Evolutionary conservation across 2,888 invertebrate species (phyloP), one percentile per base, ranked within the genome.

Genomic region (Spicauda simplicius): DNA sequence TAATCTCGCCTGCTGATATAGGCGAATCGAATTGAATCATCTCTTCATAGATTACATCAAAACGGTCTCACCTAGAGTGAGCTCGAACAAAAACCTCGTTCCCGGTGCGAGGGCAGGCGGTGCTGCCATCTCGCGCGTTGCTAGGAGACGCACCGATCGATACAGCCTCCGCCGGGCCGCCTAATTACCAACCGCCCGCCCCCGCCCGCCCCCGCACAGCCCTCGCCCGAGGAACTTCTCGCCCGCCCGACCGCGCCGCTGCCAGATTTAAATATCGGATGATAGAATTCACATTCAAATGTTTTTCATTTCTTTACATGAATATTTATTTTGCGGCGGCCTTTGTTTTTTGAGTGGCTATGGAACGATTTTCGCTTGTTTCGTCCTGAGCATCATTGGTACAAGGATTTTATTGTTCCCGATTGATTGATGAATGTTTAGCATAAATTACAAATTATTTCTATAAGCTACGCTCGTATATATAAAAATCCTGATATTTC

Each of bases 151-250:
- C 82, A 71, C 80, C 85, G 92, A 92, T 92, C 92, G 87, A 92
- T 92, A 90, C 92, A 92, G 92, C 92, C 92, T 91, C 92, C 91
- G 89, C 91, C 91, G 88, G 92, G 91, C 87, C 88, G 87, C 92
- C 91, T 92, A 92, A 93, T 93, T 93, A 91, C 89, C 87, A 81
- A 80, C 76, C 80, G 76, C 70, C 73, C 75, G 71, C 77, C 75
- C 76, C 66, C 72, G 65, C 70, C 68, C 69, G 72, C 70, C 74
- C 69, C 71, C 74, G 70, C 73, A 73, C 71, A 70, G 69, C 77
- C 68, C 63, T 74, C 80, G 82, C 82, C 81, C 78, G 81, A 74
- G 82, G 81, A 82, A 85, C 77, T 80, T 82, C 80, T 77, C 82
- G 78, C 86, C 83, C 85, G 80, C 85, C 85, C 87, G 75, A 82